These are phyloP conservation scores for Danio aesculapii DNA, from an alignment of 2,797 vertebrate genomes.

Conservation along the genomic window DNA sequence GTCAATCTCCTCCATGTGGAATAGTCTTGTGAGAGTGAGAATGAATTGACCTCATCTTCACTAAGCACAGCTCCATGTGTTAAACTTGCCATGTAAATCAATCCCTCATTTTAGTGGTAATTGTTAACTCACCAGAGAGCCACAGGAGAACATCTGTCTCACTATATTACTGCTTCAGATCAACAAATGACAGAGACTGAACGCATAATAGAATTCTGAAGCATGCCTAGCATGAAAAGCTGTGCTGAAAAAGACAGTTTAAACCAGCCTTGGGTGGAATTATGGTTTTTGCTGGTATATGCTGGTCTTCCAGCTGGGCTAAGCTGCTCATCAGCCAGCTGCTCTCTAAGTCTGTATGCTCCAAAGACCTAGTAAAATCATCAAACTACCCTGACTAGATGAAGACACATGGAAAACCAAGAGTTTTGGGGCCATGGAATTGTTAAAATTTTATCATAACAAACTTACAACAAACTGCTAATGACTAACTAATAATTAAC, in stretches of 20 bases:
- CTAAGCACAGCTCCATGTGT: constrained; percentile 32
- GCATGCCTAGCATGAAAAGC: constrained; percentile 14
- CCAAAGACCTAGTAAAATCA: background rate
- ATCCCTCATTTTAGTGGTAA: constrained; percentile 44
- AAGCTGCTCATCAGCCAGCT: background rate
- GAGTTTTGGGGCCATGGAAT: no score
- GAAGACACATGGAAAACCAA: background rate
- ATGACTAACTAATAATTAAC: no score
- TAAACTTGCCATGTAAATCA: constrained; percentile 19
- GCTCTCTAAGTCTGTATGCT: background rate
- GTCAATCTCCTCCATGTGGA: background rate
- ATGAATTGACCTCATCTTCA: constrained; percentile 52
- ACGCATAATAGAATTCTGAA: constrained; percentile 1
- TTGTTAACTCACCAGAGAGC: constrained; percentile 38
- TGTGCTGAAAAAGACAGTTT: background rate
- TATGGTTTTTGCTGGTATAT: background rate
- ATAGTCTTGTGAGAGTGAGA: constrained; percentile 6
- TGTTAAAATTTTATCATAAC: no score
- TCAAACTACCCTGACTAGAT: background rate
- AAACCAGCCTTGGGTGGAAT: background rate
- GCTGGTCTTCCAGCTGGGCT: background rate
- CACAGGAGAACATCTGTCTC: constrained; percentile 39
- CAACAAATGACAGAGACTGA: constrained; percentile 14
- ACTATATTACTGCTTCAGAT: constrained; percentile 35
- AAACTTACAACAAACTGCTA: no score